Evolutionary conservation across 2,797 vertebrate species (phyloP), one percentile per base, ranked within the genome.

Genomic region (Danio jaintianensis): DNA sequence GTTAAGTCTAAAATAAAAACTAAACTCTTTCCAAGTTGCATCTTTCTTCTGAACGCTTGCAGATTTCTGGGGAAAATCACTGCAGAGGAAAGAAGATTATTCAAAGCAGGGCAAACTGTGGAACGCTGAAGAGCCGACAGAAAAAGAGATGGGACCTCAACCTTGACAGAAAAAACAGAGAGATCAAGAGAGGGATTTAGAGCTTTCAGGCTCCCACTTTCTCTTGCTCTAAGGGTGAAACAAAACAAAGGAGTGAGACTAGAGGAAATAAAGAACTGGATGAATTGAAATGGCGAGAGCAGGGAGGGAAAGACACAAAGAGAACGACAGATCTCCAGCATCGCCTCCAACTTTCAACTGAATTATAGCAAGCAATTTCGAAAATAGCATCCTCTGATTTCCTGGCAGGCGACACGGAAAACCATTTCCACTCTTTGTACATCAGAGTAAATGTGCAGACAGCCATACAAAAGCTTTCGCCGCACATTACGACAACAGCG

Each of bases 121-220:
- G 73, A 86, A 82, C 68, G 62, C 56, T 61, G 61, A 68, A 70
- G 75, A 56, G 58, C 45, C 20, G 59, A 71, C 36, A 79, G 68
- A 82, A 78, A 84, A 29, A 29, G 29, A 82, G 68, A 86, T 47
- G 73, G 76, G 77, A 86, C 72, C 85, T 83, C 79, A 82, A 83
- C 78, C 81, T 77, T 83, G 81, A 85, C 85, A 82, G 75, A 67
- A 29, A 82, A 86, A 83, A 83, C 78, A 77, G 85, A 52, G 52
- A 83, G 81, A 85, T 86, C 79, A 86, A 83, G 82, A 63, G 71
- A 78, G 70, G 84, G 78, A 83, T 86, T 84, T 81, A 81, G 47
- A 75, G 81, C 81, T 84, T 61, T 48, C 50, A 83, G 76, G 62
- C 79, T 48, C 67, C 63, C 58, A 68, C 55, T 83, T 69, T 76